Conservation (phyloP, 2,113 vertebrate species). For the Periophthalmodon schlosseri region DNA sequence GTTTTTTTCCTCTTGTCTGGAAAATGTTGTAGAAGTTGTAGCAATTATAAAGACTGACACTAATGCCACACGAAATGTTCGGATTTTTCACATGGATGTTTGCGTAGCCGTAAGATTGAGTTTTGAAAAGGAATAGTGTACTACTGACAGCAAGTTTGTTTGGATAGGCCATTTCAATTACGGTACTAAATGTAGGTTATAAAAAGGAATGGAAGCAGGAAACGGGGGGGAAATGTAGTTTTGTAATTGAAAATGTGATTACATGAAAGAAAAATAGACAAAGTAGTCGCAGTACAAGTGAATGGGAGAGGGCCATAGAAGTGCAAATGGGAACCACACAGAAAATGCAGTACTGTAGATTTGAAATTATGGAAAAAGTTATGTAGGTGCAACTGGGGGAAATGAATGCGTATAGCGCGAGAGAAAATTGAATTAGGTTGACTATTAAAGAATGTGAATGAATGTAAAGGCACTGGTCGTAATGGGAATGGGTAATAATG, state of each 20-base stretch:
- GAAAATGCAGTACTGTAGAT: background rate
- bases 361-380: background rate
- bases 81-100: constrained; percentile 30
- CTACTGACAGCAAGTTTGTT: constrained; percentile 19
- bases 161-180: constrained; percentile 8
- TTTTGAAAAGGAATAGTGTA: constrained; percentile 27
- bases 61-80: constrained; percentile 28
- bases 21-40: constrained; percentile 11
- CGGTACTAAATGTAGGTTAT: background rate
- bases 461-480: background rate
- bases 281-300: background rate
- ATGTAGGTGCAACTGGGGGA: background rate
- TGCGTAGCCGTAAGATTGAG: constrained; percentile 19
- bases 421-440: background rate
- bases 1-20: constrained; percentile 1
- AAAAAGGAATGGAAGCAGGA: background rate
- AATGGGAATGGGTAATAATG: background rate
- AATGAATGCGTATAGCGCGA: background rate
- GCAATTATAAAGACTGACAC: constrained; percentile 49
- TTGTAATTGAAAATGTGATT: constrained; percentile 5
- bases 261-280: constrained; percentile 4
- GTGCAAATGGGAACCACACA: background rate
- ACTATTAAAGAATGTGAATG: background rate
- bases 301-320: background rate
- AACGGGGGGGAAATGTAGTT: background rate